phyloP scores from a whole-genome alignment of 2,888 invertebrate species.

The Acronicta leporina region DNA sequence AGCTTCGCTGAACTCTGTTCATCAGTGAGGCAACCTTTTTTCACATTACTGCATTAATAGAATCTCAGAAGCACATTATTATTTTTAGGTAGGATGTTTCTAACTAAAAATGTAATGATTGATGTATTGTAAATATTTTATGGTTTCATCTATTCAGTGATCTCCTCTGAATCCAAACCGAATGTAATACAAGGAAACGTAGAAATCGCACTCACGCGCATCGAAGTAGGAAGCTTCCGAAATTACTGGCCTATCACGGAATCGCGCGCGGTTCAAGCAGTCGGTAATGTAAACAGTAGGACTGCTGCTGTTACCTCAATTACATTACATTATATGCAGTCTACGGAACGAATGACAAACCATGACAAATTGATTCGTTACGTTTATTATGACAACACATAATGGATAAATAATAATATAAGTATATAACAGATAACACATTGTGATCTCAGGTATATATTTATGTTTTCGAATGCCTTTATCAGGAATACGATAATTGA shows the following conservation, averaged over 20 bases:
- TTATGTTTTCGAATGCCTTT: neutral
- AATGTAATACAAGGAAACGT: constrained; percentile 45
- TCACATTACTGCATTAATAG: no score
- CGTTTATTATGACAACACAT: neutral
- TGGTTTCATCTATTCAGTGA: neutral
- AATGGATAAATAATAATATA: constrained; percentile 2
- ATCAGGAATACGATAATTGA: neutral
- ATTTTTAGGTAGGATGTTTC: no score
- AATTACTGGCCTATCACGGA: constrained; percentile 67
- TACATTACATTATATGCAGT: constrained; percentile 14
- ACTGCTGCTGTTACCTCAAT: constrained; percentile 16
- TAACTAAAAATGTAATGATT: no score
- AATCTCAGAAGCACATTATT: no score
- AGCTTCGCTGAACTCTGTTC: no score
- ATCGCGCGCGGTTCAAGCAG: constrained; percentile 42
- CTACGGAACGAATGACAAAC: constrained; percentile 12
- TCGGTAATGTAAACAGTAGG: constrained; percentile 18
- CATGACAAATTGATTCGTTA: constrained; percentile 21
- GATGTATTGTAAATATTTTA: no score
- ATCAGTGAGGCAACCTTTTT: no score
- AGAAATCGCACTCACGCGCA: constrained; percentile 60
- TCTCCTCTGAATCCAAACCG: constrained; percentile 4
- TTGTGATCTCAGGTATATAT: neutral
- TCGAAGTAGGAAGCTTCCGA: constrained; percentile 63
- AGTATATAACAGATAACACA: neutral